A percentile compares a stretch with the other conserved stretches of the same genome.
These are phyloP conservation scores for Epizoanthus ramosus DNA, from an alignment of 92 coral and sea anemone genomes.

Conservation along the genomic window DNA sequence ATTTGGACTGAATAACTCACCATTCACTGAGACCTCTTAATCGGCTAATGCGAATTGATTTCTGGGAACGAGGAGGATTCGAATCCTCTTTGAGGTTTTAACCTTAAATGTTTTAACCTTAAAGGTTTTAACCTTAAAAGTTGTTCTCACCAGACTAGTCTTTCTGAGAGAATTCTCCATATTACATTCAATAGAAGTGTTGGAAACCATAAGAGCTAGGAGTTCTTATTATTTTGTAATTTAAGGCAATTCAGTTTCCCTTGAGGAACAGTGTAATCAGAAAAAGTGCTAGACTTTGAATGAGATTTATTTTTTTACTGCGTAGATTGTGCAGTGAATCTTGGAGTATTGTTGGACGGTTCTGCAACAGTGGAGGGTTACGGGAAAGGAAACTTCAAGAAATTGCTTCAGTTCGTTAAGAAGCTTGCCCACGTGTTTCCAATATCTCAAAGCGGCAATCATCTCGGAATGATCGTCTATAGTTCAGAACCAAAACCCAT, in stretches of 20 bases:
- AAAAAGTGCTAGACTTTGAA: not conserved
- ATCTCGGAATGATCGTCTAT: constrained; percentile 88
- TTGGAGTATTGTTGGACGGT: constrained; percentile 91
- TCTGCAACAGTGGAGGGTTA: constrained; percentile 74
- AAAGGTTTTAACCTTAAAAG: no score
- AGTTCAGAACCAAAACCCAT: constrained; percentile 88
- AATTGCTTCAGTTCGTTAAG: constrained; percentile 85
- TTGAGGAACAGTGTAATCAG: not conserved
- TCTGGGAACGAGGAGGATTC: no score
- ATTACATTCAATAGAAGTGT: no score
- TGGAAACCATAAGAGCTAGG: no score
- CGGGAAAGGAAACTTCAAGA: constrained; percentile 58
- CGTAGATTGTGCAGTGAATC: constrained; percentile 81
- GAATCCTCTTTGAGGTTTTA: no score
- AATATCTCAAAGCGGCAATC: constrained; percentile 75
- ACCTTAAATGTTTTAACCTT: no score
- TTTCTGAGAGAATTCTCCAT: no score
- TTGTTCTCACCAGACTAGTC: no score
- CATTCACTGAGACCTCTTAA: no score
- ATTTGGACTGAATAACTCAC: no score
- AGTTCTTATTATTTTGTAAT: no score
- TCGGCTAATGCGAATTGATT: no score
- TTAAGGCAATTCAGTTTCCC: not conserved
- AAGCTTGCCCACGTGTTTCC: constrained; percentile 78
- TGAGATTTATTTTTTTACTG: not conserved